Percentiles rank a stretch among this genome's conserved stretches.
phyloP scores from a whole-genome alignment of 2,113 vertebrate genomes.

The Elachura formosa region DNA sequence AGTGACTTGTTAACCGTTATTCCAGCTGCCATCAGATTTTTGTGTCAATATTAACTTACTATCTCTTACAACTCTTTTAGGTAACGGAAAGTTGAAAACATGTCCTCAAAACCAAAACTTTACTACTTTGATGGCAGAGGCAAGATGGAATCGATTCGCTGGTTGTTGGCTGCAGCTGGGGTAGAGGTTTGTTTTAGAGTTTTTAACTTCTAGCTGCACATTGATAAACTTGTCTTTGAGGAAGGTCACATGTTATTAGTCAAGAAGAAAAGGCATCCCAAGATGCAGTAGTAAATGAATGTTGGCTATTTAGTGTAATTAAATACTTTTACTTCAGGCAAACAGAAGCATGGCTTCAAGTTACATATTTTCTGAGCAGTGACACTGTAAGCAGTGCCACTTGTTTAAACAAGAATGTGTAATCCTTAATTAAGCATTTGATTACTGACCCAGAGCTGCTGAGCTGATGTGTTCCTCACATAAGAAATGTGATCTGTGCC shows the following conservation, averaged over 20 bases:
- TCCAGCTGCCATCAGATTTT: background rate
- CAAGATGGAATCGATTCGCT: constrained; percentile 85
- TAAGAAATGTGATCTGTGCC: background rate
- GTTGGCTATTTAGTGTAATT: background rate
- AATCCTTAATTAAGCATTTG: background rate
- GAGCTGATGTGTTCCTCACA: background rate
- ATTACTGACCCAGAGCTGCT: background rate
- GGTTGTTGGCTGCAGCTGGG: constrained; percentile 81
- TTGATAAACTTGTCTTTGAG: background rate
- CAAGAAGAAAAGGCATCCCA: background rate
- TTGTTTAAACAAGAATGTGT: background rate
- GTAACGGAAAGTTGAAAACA: constrained; percentile 33
- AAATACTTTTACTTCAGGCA: background rate
- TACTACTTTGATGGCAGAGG: constrained; percentile 87
- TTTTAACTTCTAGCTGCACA: background rate
- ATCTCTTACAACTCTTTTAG: background rate
- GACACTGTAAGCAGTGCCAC: background rate
- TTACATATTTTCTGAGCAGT: background rate
- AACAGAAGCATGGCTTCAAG: background rate
- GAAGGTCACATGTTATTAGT: background rate
- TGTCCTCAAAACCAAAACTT: constrained; percentile 77
- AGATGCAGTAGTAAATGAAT: background rate
- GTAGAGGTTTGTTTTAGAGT: constrained; percentile 69
- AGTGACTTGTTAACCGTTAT: background rate
- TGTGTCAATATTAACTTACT: background rate